phyloP scores from a whole-genome alignment of 2,113 vertebrate species.

The Tringa solitaria region DNA sequence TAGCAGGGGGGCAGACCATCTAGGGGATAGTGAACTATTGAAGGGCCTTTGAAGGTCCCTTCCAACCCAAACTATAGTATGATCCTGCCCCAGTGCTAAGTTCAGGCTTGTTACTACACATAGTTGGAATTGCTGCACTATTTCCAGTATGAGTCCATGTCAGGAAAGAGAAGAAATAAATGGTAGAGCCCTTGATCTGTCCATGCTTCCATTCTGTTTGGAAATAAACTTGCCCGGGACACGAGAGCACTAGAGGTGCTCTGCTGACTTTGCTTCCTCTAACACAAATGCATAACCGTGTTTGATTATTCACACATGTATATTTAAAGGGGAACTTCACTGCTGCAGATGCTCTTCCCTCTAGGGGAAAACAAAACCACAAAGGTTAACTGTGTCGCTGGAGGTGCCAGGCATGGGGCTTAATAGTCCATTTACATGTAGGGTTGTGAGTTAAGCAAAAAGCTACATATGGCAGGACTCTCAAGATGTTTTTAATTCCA shows the following conservation, averaged over 20 bases:
- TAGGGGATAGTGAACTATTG: too few relatives aligned
- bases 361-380: neutral
- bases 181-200: neutral
- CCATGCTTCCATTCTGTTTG: neutral
- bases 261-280: neutral
- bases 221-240: neutral
- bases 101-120: neutral
- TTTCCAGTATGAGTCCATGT: rapidly evolving
- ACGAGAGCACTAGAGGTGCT: neutral
- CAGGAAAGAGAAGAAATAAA: neutral
- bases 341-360: neutral
- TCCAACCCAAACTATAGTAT: neutral
- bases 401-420: neutral
- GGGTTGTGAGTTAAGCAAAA: neutral
- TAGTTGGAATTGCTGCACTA: neutral
- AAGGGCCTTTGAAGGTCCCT: neutral
- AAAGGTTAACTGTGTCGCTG: neutral
- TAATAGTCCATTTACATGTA: neutral
- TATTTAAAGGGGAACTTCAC: neutral
- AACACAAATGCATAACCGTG: neutral
- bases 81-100: neutral
- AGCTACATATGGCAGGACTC: neutral
- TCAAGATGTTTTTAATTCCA: neutral
- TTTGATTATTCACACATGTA: neutral
- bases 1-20: neutral